phyloP scores from a whole-genome alignment of 1,140 invertebrate genomes.

The Melanaphis sacchari region DNA sequence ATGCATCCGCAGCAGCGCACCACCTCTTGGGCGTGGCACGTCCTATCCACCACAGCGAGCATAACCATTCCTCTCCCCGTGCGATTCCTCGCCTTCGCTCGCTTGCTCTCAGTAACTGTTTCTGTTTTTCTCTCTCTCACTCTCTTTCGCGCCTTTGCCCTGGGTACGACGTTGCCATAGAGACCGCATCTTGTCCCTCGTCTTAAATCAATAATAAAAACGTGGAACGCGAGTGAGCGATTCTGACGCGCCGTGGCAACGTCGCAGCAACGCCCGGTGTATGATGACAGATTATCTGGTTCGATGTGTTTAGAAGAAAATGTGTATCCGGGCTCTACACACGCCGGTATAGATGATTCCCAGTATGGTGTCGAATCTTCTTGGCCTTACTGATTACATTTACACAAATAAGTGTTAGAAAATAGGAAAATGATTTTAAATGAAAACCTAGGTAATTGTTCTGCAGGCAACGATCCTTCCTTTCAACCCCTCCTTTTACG shows the following conservation, averaged over 20 bases:
- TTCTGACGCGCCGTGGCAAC: slow-evolving; percentile 14
- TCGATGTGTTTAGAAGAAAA: background rate
- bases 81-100: background rate
- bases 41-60: slow-evolving; percentile 9
- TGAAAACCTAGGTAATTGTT: background rate
- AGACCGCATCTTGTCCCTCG: slow-evolving; percentile 44
- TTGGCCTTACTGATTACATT: background rate
- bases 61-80: background rate
- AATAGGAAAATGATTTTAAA: background rate
- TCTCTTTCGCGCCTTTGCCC: slow-evolving; percentile 7
- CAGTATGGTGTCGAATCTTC: background rate
- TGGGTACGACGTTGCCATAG: slow-evolving; percentile 46
- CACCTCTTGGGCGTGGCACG: slow-evolving; percentile 36
- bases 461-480: background rate
- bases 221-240: slow-evolving; percentile 38
- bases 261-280: background rate
- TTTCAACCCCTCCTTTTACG: background rate
- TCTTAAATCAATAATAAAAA: slow-evolving; percentile 57
- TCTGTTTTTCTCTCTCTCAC: background rate
- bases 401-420: background rate
- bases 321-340: background rate
- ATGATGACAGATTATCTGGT: background rate
- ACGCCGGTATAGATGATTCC: background rate
- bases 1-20: slow-evolving; percentile 25
- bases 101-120: background rate